phyloP scores from a whole-genome alignment of 2,113 vertebrate genomes.

The Xerus inauris region DNA sequence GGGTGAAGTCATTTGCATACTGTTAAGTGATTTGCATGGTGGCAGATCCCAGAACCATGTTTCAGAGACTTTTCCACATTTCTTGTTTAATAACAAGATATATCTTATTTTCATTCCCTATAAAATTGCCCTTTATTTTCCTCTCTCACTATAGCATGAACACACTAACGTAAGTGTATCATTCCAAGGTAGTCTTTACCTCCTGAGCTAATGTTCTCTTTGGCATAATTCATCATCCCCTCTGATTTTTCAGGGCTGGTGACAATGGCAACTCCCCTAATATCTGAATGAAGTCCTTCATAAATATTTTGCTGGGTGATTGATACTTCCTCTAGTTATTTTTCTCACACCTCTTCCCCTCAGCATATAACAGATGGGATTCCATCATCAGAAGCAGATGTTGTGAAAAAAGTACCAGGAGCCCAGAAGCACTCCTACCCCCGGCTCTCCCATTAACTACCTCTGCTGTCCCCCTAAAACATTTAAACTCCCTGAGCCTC shows the following conservation, averaged over 20 bases:
- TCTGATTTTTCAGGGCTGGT: slow-evolving; percentile 60
- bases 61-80: slow-evolving; percentile 9
- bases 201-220: slow-evolving; percentile 38
- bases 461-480: background rate
- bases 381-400: slow-evolving; percentile 73
- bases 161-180: background rate
- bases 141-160: background rate
- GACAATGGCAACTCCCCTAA: slow-evolving; percentile 75
- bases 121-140: slow-evolving; percentile 12
- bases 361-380: slow-evolving; percentile 71
- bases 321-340: slow-evolving; percentile 74
- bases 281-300: slow-evolving; percentile 75
- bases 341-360: slow-evolving; percentile 72
- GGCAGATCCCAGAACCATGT: slow-evolving; percentile 21
- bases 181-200: slow-evolving; percentile 6
- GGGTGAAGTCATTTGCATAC: slow-evolving; percentile 62
- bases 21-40: slow-evolving; percentile 44
- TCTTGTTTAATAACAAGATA: slow-evolving; percentile 20
- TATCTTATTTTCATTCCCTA: slow-evolving; percentile 18
- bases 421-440: background rate
- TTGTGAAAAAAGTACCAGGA: slow-evolving; percentile 32
- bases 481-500: background rate
- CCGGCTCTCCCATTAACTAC: background rate
- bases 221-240: slow-evolving; percentile 65
- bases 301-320: slow-evolving; percentile 79